These are phyloP conservation scores for Anticlea derivata DNA, from an alignment of 2,888 invertebrate genomes.

Conservation along the genomic window DNA sequence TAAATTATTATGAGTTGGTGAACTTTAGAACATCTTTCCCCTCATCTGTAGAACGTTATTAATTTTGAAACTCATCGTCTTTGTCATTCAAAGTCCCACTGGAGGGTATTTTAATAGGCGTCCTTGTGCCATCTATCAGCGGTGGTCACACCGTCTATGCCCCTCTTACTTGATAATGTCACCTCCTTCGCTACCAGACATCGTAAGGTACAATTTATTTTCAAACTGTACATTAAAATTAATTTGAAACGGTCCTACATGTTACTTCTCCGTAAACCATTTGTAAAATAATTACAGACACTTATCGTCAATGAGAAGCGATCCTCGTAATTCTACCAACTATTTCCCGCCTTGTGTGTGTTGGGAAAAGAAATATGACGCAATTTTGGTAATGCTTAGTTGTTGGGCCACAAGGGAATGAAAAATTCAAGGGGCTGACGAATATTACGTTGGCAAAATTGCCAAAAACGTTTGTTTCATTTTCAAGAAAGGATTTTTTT, in stretches of 20 bases:
- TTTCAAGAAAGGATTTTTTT: constrained; percentile 69
- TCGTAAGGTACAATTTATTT: neutral
- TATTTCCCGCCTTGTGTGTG: constrained; percentile 71
- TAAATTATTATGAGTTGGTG: no score
- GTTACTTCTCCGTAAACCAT: constrained; percentile 13
- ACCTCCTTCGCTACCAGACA: no score
- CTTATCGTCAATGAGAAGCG: constrained; percentile 48
- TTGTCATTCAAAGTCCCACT: no score
- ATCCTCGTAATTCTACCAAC: constrained; percentile 68
- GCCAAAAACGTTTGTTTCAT: constrained; percentile 74
- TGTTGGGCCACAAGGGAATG: constrained; percentile 82
- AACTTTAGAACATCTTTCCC: no score
- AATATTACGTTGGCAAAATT: constrained; percentile 75
- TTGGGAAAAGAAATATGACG: constrained; percentile 80
- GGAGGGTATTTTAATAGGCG: no score
- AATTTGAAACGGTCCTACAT: constrained; percentile 1
- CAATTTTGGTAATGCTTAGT: constrained; percentile 83
- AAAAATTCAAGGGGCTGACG: constrained; percentile 81
- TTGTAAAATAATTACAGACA: constrained; percentile 46
- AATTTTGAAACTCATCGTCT: no score
- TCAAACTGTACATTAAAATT: constrained; percentile 5
- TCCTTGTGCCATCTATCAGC: no score
- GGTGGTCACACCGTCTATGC: no score
- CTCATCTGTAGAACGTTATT: no score
- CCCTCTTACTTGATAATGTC: no score